Base-by-base conservation (phyloP, 2,888 invertebrate species). In the Nebria brevicollis region DNA sequence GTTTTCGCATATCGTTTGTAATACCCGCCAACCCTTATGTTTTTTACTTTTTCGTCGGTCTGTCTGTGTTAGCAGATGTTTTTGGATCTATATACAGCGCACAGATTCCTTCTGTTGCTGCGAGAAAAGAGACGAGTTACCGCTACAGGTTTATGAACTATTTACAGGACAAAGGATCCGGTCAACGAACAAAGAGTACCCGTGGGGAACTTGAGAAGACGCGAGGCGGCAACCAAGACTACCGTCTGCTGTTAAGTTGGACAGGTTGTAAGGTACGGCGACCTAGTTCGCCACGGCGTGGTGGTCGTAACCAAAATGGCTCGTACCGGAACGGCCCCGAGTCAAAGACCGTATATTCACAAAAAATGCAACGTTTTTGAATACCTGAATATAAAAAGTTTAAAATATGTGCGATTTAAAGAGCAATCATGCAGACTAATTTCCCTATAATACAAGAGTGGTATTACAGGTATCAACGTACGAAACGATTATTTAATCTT, bases 121-220 rank as follows among this genome's bases (percentile, higher is more conserved):
- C 1, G 20, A 3, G 34, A 34, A 70, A 25, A 70, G 70, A 25
- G 25, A 34, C 70, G 70, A 25, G 20, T 70, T 20, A 25, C 70
- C 20, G 20, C 70, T 70, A 70, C 70, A 70, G 70, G 70, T 70
- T 70, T 70, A 20, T 34, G 70, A 25, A 70, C 70, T 70, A 25
- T 70, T 70, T 70, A 70, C 25, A 70, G 70, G 70, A 70, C 70
- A 70, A 70, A 70, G 34, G 66, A 70, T 15, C 25, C 70, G 70
- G 20, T 20, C 26, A 11, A 70, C 10, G 15, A 34, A 70, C 70
- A 70, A 25, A 34, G 20, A 70, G 34, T 34, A 34, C 34, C 34
- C 34, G 34, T 34, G 34, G 34, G 34, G 34, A 34, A 34, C 34
- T 34, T 34, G 34, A 34, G 34, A 34, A 34, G 34, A 34, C 34